Evolutionary conservation across 2,888 invertebrate species (phyloP).

Genomic region (Apamea monoglypha): DNA sequence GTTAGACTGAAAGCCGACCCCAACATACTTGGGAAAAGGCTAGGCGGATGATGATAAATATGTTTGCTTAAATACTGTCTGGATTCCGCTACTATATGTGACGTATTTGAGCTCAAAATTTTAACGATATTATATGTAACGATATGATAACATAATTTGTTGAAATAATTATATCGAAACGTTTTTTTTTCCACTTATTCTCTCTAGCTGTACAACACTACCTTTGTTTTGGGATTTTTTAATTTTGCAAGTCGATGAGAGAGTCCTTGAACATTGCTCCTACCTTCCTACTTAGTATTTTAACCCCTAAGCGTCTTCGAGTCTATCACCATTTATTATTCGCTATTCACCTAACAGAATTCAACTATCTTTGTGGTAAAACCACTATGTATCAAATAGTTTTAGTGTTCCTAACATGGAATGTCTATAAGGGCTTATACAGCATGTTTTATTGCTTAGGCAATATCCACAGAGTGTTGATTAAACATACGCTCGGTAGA

Average conservation of each 20-base stretch:
- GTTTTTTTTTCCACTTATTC: not conserved
- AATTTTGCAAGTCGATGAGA: not conserved
- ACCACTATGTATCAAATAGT: constrained; percentile 8
- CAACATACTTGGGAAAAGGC: too few relatives aligned
- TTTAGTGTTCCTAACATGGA: constrained; percentile 11
- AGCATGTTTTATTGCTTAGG: constrained; percentile 64
- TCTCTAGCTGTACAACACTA: not conserved
- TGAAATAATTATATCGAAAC: not conserved
- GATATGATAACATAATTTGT: not conserved
- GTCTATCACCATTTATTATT: not conserved
- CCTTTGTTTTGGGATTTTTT: not conserved
- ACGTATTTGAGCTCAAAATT: not conserved
- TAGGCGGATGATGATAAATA: too few relatives aligned
- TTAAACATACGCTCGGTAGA: constrained; percentile 69
- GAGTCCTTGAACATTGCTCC: not conserved
- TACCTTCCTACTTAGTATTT: not conserved
- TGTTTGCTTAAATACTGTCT: too few relatives aligned
- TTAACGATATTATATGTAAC: not conserved
- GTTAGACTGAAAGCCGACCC: too few relatives aligned
- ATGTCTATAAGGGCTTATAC: constrained; percentile 27
- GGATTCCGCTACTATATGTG: too few relatives aligned
- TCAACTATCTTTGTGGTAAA: not conserved
- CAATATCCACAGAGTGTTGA: constrained; percentile 68
- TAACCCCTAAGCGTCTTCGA: not conserved
- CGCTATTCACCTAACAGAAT: not conserved